Percentiles rank a stretch among this genome's conserved stretches.
phyloP scores from a whole-genome alignment of 2,797 vertebrate genomes.

The Telmatherina bonti region DNA sequence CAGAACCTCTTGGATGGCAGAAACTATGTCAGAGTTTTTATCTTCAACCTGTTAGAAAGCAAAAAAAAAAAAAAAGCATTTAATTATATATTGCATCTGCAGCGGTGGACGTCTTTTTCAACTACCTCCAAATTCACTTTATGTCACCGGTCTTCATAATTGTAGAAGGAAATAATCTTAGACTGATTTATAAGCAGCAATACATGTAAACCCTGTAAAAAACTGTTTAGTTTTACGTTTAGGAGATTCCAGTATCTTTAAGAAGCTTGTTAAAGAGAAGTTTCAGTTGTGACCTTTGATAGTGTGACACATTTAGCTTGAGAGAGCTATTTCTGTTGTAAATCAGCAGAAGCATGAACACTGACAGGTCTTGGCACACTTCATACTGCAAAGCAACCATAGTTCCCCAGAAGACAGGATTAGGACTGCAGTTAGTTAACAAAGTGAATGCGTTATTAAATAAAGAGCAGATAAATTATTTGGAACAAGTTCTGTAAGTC shows the following conservation, averaged over 20 bases:
- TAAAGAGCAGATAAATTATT: not conserved
- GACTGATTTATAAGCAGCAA: not conserved
- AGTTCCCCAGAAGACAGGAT: not conserved
- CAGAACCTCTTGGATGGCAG: conserved; percentile 36
- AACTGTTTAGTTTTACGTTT: not conserved
- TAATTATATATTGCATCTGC: conserved; percentile 26
- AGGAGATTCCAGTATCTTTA: conserved; percentile 24
- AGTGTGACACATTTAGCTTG: conserved; percentile 49
- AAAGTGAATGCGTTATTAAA: not conserved
- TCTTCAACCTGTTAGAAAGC: conserved; percentile 63
- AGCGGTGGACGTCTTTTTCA: not conserved
- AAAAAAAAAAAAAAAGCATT: conserved; percentile 24
- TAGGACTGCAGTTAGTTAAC: not conserved
- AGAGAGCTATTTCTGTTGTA: conserved; percentile 37
- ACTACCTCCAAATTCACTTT: not conserved
- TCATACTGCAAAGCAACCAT: not conserved
- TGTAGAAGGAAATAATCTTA: not conserved
- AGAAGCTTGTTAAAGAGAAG: conserved; percentile 26
- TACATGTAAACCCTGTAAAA: not conserved
- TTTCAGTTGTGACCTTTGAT: conserved; percentile 51
- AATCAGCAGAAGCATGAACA: conserved; percentile 44
- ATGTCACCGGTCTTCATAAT: not conserved
- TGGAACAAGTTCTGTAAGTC: not conserved
- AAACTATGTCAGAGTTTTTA: conserved; percentile 40
- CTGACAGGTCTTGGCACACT: conserved; percentile 15